Percentiles rank a stretch among this genome's conserved stretches.
Conservation (phyloP, 2,797 vertebrate genomes). For the Chaetophractus vellerosus region DNA sequence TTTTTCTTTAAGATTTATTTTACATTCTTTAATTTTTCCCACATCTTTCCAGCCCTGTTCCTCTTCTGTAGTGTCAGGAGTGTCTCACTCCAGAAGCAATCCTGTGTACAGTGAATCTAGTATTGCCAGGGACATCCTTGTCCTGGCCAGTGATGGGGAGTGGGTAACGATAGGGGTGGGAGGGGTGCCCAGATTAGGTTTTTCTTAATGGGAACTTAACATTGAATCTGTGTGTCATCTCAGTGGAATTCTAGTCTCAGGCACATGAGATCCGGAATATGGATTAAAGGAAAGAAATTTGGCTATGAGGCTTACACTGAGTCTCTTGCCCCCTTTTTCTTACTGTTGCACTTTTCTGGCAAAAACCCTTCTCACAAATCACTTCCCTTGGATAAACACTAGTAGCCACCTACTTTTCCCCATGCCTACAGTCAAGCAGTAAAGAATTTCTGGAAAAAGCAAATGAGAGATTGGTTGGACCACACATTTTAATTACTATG, state of each 20-base stretch:
- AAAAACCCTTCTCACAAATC: neutral
- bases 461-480: neutral
- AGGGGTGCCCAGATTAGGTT: neutral
- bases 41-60: neutral
- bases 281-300: neutral
- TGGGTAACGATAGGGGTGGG: fast-evolving
- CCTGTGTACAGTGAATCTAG: neutral
- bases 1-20: neutral
- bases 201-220: neutral
- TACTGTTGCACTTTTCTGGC: neutral
- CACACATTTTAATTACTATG: neutral
- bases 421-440: neutral
- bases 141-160: neutral
- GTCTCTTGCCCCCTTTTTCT: neutral
- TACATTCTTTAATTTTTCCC: neutral
- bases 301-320: neutral
- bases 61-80: neutral
- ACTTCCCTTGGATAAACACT: neutral
- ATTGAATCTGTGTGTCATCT: neutral
- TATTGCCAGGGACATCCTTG: neutral
- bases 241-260: neutral
- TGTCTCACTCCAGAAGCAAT: neutral
- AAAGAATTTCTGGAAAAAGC: conserved; percentile 8
- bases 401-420: neutral
- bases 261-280: neutral